Percentiles rank a stretch among this genome's conserved stretches.
Conservation (phyloP, 2,888 invertebrate species). For the Lepidocyrtoides sp. region DNA sequence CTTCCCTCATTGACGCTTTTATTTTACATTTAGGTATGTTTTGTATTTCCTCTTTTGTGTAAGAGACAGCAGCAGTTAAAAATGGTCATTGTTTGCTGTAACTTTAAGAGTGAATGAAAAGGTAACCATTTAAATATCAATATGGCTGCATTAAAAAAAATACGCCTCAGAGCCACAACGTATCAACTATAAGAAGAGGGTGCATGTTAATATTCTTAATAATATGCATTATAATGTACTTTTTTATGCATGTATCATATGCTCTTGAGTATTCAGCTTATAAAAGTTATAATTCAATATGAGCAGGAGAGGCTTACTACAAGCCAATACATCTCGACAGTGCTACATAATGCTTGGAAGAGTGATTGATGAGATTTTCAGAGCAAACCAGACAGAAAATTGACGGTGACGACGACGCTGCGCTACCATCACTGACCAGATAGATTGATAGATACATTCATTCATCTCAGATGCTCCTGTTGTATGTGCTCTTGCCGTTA, state of each 20-base stretch:
- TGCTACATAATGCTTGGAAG: slow-evolving; percentile 1
- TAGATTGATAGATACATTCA: slow-evolving; percentile 10
- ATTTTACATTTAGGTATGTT: slow-evolving; percentile 2
- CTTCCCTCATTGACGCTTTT: slow-evolving; percentile 44
- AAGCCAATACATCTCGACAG: slow-evolving; percentile 35
- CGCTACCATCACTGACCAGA: not conserved
- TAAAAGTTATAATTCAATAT: not conserved
- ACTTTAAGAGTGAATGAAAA: not conserved
- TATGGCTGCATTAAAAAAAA: too few species aligned
- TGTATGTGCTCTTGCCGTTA: not conserved
- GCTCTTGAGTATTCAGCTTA: not conserved
- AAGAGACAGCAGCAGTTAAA: not conserved
- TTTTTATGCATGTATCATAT: not conserved
- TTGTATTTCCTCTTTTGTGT: slow-evolving; percentile 43
- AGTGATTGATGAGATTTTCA: slow-evolving; percentile 76
- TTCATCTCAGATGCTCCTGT: slow-evolving; percentile 34
- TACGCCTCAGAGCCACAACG: too few species aligned
- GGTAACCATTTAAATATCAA: not conserved
- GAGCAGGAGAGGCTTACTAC: slow-evolving; percentile 11
- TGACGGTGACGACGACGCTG: slow-evolving; percentile 11
- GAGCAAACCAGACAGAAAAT: slow-evolving; percentile 25
- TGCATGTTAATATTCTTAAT: too few species aligned
- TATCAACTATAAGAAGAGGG: not conserved
- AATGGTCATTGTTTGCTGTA: not conserved
- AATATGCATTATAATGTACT: too few species aligned